Evolutionary conservation across 1,140 invertebrate genomes (phyloP).

Genomic region (Dermatophagoides farinae): DNA sequence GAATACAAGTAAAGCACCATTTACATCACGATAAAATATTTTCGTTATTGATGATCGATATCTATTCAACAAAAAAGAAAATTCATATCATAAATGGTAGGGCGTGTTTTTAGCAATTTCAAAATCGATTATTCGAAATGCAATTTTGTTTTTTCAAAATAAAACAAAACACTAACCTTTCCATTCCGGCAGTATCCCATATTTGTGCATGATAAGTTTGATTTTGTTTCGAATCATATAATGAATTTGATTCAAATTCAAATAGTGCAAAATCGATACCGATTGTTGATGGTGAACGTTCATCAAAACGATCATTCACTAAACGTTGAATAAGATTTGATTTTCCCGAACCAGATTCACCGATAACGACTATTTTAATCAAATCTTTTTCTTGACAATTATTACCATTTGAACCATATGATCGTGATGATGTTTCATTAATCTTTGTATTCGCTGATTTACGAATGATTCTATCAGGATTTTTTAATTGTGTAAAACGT

Average conservation of each 20-base stretch:
- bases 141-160: too few species aligned
- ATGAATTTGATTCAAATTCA: not conserved
- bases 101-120: too few species aligned
- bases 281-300: not conserved
- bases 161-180: not conserved
- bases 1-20: not conserved
- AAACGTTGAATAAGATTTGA: slow-evolving; percentile 1
- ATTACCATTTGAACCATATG: not conserved
- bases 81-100: too few species aligned
- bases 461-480: too few species aligned
- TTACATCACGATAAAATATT: slow-evolving; percentile 5
- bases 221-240: not conserved
- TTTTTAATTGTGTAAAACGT: too few species aligned
- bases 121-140: too few species aligned
- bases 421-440: too few species aligned
- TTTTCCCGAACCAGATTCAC: slow-evolving; percentile 1
- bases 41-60: slow-evolving; percentile 7
- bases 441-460: too few species aligned
- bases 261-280: slow-evolving; percentile 5
- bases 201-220: not conserved
- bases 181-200: slow-evolving; percentile 1
- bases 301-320: not conserved
- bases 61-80: not conserved
- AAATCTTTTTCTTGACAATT: not conserved
- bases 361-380: not conserved